A percentile compares a stretch with the other conserved stretches of the same genome.
phyloP scores from a whole-genome alignment of 1,140 invertebrate genomes.

The Araneus ventricosus region DNA sequence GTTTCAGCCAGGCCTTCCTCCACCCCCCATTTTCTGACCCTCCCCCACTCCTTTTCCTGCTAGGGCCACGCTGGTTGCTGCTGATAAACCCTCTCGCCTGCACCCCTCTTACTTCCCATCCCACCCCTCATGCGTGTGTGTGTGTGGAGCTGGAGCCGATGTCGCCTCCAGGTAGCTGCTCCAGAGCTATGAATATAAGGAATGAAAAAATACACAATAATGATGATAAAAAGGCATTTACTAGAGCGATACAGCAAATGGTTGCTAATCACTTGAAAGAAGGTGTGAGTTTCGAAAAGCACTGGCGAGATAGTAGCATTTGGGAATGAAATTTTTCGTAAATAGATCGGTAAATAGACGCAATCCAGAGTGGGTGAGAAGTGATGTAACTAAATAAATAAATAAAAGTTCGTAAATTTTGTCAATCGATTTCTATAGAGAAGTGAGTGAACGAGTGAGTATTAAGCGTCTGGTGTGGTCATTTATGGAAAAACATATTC shows the following conservation, averaged over 20 bases:
- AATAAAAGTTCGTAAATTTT: no score
- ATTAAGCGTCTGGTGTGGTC: no score
- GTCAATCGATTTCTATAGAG: no score
- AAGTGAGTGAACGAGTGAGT: no score
- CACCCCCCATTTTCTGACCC: constrained; percentile 8
- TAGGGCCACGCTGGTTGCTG: constrained; percentile 56
- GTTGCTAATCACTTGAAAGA: constrained; percentile 43
- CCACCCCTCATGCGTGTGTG: neutral
- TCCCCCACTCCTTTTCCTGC: constrained; percentile 15
- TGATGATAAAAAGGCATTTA: constrained; percentile 14
- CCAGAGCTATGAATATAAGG: constrained; percentile 9
- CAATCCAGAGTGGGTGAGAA: neutral
- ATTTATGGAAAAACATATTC: no score
- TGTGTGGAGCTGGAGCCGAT: constrained; percentile 52
- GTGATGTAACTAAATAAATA: no score
- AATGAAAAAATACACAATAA: constrained; percentile 26
- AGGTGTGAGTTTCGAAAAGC: constrained; percentile 8
- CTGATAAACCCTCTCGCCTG: constrained; percentile 66
- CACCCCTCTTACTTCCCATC: neutral
- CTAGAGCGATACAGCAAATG: constrained; percentile 49
- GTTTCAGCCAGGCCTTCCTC: constrained; percentile 17
- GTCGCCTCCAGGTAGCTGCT: constrained; percentile 71
- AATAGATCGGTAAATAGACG: neutral
- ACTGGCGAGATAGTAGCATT: neutral
- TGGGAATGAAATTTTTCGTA: neutral